A percentile compares a stretch with the other conserved stretches of the same genome.
These are phyloP conservation scores for Sebastiscus albofasciatus DNA, from an alignment of 2,797 vertebrate genomes.

Conservation along the genomic window DNA sequence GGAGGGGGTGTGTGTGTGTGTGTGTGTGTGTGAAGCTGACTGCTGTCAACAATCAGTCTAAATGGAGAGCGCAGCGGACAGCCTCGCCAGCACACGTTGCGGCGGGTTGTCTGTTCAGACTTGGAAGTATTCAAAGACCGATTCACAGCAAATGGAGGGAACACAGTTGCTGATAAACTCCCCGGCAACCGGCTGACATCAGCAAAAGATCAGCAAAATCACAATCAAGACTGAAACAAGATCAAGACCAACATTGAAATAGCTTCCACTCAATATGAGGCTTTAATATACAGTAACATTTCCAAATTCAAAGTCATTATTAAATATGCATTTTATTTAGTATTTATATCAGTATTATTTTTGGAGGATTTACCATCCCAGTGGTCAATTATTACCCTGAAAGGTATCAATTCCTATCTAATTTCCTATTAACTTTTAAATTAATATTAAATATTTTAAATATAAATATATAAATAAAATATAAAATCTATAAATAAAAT, in stretches of 20 bases:
- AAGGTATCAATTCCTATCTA: neutral
- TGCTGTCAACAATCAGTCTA: slow-evolving; percentile 67
- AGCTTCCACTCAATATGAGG: neutral
- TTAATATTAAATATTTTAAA: neutral
- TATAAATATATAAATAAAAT: neutral
- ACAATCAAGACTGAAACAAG: neutral
- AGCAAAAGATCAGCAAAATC: neutral
- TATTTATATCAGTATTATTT: neutral
- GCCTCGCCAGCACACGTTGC: slow-evolving; percentile 33
- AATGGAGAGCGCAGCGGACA: slow-evolving; percentile 43
- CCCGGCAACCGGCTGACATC: slow-evolving; percentile 28
- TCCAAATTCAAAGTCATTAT: neutral
- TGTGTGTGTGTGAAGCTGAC: slow-evolving; percentile 35
- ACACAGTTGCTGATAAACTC: slow-evolving; percentile 45
- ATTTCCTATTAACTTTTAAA: neutral
- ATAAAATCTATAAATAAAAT: too few species aligned
- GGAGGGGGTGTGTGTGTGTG: neutral
- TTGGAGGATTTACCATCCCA: neutral
- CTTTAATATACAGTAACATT: neutral
- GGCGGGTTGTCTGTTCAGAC: slow-evolving; percentile 29
- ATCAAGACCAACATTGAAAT: neutral
- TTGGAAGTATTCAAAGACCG: slow-evolving; percentile 12
- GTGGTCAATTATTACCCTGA: neutral
- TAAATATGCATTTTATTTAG: neutral
- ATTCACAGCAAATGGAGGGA: slow-evolving; percentile 45